Evolutionary conservation across 2,888 invertebrate genomes (phyloP).

Genomic region (Terebella lapidaria): DNA sequence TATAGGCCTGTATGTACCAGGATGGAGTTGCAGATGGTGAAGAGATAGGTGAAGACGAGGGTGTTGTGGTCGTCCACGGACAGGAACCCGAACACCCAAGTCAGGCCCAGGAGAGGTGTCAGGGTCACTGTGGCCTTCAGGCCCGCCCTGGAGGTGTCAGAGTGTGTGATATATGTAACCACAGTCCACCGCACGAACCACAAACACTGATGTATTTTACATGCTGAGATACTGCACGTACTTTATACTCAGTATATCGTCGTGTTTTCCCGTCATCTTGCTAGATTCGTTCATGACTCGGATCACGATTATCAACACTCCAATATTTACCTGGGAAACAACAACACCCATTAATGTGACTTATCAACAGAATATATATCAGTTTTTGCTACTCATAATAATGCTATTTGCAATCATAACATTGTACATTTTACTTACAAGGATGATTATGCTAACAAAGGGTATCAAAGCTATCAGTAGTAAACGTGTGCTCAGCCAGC

Average conservation of each 20-base stretch:
- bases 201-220: no score
- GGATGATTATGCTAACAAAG: conserved; percentile 33
- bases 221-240: no score
- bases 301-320: conserved; percentile 47
- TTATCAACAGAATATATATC: no score
- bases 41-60: conserved; percentile 48
- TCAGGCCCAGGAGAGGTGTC: conserved; percentile 52
- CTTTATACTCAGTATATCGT: no score
- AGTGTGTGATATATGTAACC: no score
- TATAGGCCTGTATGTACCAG: conserved; percentile 34
- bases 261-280: no score
- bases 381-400: no score
- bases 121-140: conserved; percentile 52
- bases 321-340: conserved; percentile 44
- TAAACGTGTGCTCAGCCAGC: conserved; percentile 34
- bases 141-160: conserved; percentile 37
- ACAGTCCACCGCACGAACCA: no score
- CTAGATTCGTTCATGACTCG: conserved; percentile 35
- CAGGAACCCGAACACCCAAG: conserved; percentile 53
- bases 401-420: no score
- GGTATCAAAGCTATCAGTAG: conserved; percentile 36
- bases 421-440: no score
- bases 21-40: conserved; percentile 48
- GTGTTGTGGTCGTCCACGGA: conserved; percentile 36
- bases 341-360: no score